Percentiles rank a stretch among this genome's conserved stretches.
phyloP scores from a whole-genome alignment of 2,888 invertebrate genomes.

The Eutolmus rufibarbis region DNA sequence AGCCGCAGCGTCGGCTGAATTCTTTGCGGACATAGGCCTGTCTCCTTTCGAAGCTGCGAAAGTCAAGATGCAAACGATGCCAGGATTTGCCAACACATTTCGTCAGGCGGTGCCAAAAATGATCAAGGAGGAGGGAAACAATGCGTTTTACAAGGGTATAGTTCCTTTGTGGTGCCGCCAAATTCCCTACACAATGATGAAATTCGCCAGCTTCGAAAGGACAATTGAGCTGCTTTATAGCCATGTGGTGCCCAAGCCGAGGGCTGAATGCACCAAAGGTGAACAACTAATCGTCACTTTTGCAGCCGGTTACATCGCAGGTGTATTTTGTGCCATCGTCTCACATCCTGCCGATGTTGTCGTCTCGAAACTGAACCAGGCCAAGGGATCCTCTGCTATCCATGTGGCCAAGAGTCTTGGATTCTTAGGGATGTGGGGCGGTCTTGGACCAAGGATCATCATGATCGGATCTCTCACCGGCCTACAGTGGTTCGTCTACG shows the following conservation, averaged over 20 bases:
- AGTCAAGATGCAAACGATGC: not conserved
- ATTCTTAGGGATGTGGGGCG: not conserved
- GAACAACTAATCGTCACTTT: not conserved
- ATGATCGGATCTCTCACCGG: not conserved
- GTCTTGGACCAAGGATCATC: not conserved
- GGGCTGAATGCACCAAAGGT: not conserved
- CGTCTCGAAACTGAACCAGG: not conserved
- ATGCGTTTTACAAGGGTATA: not conserved
- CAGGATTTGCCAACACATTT: not conserved
- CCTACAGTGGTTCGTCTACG: not conserved
- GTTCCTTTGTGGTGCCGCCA: not conserved
- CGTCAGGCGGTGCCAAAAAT: not conserved
- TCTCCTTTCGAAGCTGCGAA: not conserved
- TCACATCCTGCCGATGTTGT: not conserved
- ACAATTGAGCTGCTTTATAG: not conserved
- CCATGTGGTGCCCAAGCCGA: not conserved
- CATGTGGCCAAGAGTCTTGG: not conserved
- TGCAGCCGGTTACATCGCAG: not conserved
- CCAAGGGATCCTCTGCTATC: not conserved
- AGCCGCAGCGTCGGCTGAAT: not conserved
- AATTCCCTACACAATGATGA: not conserved
- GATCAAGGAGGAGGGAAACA: not conserved
- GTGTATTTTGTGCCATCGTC: not conserved
- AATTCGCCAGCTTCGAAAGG: not conserved
- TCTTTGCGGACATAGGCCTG: not conserved